These are phyloP conservation scores for Furcula furcula DNA, from an alignment of 2,888 invertebrate genomes.

Conservation along the genomic window DNA sequence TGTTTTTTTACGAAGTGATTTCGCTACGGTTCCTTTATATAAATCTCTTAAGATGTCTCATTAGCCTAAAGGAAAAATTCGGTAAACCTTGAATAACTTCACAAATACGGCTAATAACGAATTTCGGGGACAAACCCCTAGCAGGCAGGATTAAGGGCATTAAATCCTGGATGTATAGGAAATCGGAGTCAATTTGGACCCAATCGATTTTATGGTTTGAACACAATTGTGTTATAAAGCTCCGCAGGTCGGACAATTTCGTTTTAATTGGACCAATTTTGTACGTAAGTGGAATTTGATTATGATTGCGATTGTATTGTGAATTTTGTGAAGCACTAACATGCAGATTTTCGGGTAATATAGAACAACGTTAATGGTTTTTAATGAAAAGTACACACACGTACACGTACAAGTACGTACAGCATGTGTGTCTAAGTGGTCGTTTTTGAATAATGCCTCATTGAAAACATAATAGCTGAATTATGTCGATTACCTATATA, in stretches of 20 bases:
- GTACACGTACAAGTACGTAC: too few species aligned
- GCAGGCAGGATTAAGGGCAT: conserved; percentile 36
- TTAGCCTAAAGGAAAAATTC: conserved; percentile 7
- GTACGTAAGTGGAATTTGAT: conserved; percentile 2
- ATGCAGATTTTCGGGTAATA: too few species aligned
- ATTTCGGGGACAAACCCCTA: conserved; percentile 39
- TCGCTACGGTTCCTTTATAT: conserved; percentile 3
- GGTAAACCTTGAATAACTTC: conserved; percentile 27
- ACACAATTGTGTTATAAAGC: conserved; percentile 30
- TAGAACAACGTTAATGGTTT: too few species aligned
- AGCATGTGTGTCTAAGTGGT: too few species aligned
- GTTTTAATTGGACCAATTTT: conserved; percentile 24
- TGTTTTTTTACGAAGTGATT: background rate
- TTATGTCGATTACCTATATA: too few species aligned
- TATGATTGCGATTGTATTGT: too few species aligned
- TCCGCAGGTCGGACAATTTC: conserved; percentile 26
- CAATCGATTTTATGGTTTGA: conserved; percentile 36
- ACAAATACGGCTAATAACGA: conserved; percentile 34
- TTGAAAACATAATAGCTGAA: too few species aligned
- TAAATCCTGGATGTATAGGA: conserved; percentile 30
- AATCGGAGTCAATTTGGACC: conserved; percentile 25
- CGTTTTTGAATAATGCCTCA: too few species aligned
- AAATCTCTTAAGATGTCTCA: conserved; percentile 6
- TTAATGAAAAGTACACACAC: too few species aligned
- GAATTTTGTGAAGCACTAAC: too few species aligned